phyloP scores from a whole-genome alignment of 2,888 invertebrate genomes.

The Aphodius sticticus region DNA sequence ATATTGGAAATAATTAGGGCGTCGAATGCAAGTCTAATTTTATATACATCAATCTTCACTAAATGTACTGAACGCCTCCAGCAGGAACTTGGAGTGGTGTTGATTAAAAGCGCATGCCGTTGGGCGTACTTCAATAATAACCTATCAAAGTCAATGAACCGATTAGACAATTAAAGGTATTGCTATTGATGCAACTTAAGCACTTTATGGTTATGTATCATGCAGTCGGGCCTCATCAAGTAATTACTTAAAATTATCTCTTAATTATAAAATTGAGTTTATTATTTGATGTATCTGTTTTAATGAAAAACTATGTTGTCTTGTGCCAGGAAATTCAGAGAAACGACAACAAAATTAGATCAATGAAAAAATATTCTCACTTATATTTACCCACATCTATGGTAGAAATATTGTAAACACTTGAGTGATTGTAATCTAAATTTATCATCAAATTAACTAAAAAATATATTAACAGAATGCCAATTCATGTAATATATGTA shows the following conservation, averaged over 20 bases:
- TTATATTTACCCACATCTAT: too few relatives aligned
- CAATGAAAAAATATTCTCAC: too few relatives aligned
- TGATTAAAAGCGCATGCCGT: conserved; percentile 24
- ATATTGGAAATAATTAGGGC: conserved; percentile 20
- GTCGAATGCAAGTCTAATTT: conserved; percentile 19
- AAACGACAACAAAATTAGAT: too few relatives aligned
- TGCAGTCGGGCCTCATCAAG: neutral
- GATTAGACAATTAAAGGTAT: conserved; percentile 21
- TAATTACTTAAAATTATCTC: neutral
- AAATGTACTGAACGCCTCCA: conserved; percentile 16
- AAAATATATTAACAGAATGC: too few relatives aligned
- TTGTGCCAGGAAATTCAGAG: too few relatives aligned
- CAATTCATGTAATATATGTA: too few relatives aligned
- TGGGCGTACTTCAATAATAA: conserved; percentile 20
- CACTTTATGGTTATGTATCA: neutral
- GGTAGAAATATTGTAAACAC: too few relatives aligned
- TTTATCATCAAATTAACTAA: too few relatives aligned
- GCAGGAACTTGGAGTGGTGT: conserved; percentile 12
- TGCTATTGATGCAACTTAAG: conserved; percentile 9
- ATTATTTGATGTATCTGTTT: neutral
- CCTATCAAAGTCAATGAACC: conserved; percentile 25
- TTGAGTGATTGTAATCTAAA: too few relatives aligned
- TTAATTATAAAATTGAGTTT: neutral
- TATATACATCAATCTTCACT: conserved; percentile 13
- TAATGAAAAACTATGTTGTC: too few relatives aligned